phyloP scores from a whole-genome alignment of 2,113 vertebrate species.

The Tenrec ecaudatus region DNA sequence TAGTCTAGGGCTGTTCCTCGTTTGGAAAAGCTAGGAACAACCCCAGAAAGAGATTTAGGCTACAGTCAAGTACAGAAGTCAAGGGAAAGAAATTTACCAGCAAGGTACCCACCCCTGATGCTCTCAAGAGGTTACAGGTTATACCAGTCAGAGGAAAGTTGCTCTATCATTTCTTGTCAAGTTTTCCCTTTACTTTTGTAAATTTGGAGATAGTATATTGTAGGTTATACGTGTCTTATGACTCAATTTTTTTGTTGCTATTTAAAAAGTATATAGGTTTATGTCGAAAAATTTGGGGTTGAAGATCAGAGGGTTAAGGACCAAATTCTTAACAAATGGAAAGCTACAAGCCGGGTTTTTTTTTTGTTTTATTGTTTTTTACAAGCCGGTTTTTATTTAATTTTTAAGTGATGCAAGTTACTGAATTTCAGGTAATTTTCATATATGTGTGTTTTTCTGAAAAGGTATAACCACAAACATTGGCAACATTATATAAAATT shows the following conservation, averaged over 20 bases:
- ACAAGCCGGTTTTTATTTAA: background rate
- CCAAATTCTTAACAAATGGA: background rate
- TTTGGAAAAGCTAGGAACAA: background rate
- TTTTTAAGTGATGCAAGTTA: background rate
- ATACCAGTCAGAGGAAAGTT: background rate
- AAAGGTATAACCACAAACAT: background rate
- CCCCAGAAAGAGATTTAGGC: slow-evolving; percentile 9
- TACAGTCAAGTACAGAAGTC: background rate
- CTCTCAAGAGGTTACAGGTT: background rate
- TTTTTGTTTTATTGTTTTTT: too few species aligned
- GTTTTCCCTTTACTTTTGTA: slow-evolving; percentile 24
- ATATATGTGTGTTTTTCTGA: background rate
- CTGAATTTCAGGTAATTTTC: background rate
- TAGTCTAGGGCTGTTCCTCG: background rate
- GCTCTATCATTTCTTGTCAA: slow-evolving; percentile 8
- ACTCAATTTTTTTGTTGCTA: slow-evolving; percentile 6
- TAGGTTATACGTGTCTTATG: background rate
- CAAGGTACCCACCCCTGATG: background rate
- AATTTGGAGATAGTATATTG: slow-evolving; percentile 9
- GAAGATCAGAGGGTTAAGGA: background rate
- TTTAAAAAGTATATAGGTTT: background rate
- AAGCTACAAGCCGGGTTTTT: background rate
- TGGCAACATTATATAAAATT: background rate
- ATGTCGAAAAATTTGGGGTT: background rate
- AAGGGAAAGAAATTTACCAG: slow-evolving; percentile 23